These are phyloP conservation scores for Colaptes auratus DNA, from an alignment of 2,113 vertebrate species.

Conservation along the genomic window DNA sequence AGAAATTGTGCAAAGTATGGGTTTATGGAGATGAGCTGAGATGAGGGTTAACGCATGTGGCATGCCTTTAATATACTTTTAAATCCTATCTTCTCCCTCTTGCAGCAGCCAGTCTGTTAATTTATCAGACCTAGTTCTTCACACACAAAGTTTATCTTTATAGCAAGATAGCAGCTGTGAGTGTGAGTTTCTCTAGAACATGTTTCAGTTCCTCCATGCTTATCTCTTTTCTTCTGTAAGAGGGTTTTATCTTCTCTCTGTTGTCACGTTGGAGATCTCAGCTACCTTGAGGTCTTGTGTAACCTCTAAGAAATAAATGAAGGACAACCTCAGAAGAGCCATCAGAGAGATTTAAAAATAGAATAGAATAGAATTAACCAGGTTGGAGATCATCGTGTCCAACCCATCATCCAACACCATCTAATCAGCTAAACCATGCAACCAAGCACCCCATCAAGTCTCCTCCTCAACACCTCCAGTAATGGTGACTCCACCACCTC, in stretches of 20 bases:
- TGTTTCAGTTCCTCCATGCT: conserved; percentile 46
- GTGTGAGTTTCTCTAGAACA: background rate
- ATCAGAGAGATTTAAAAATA: background rate
- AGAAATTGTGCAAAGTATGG: background rate
- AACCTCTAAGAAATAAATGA: conserved; percentile 4
- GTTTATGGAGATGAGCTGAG: conserved; percentile 13
- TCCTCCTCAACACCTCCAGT: no score
- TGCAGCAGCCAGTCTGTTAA: conserved; percentile 29
- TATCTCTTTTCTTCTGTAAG: conserved; percentile 16
- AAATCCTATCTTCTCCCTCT: conserved; percentile 24
- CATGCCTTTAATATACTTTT: background rate
- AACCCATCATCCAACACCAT: no score
- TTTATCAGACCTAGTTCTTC: conserved; percentile 36
- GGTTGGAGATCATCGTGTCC: no score
- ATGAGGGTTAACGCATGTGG: conserved; percentile 18
- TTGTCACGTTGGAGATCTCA: conserved; percentile 16
- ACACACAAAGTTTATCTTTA: conserved; percentile 26
- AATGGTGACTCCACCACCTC: no score
- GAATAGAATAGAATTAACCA: no score
- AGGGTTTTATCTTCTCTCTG: conserved; percentile 22
- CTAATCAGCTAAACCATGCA: no score
- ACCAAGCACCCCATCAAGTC: no score
- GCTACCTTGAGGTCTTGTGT: background rate
- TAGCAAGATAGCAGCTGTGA: conserved; percentile 18
- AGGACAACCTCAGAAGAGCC: conserved; percentile 8